phyloP scores from a whole-genome alignment of 2,888 invertebrate species.

The Andrena bicolor region DNA sequence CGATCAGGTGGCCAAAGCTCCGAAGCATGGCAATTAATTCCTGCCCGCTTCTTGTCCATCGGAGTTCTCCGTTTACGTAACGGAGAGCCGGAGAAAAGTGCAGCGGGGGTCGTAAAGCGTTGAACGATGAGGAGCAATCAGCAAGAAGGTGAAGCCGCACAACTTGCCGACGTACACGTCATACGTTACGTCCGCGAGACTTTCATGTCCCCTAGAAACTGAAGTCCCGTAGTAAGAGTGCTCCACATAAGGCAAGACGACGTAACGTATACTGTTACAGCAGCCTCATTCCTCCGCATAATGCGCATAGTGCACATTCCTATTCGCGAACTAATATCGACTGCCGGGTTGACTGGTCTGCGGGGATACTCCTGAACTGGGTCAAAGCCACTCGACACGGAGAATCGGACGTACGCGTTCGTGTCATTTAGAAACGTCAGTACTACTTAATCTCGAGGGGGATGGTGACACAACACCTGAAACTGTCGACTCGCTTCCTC shows the following conservation, averaged over 20 bases:
- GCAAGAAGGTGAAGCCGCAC: neutral
- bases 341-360: constrained; percentile 49
- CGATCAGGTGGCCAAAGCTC: too few species aligned
- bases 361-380: constrained; percentile 47
- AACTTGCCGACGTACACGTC: constrained; percentile 22
- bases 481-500: neutral
- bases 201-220: constrained; percentile 54
- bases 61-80: too few species aligned
- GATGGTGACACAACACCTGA: neutral
- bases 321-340: constrained; percentile 64
- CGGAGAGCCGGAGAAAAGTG: neutral
- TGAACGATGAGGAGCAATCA: constrained; percentile 9
- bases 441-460: neutral
- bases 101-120: constrained; percentile 5
- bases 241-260: constrained; percentile 65
- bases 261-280: constrained; percentile 62
- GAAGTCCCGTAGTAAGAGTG: constrained; percentile 64
- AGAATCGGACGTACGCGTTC: constrained; percentile 2
- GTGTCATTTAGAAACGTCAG: neutral
- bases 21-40: neutral
- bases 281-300: constrained; percentile 57
- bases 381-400: constrained; percentile 50
- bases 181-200: constrained; percentile 40
- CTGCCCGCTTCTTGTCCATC: neutral
- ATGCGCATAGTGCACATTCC: constrained; percentile 62